Evolutionary conservation across 2,888 invertebrate species (phyloP), one percentile per base, ranked within the genome.

Genomic region (Pheosia gnoma): DNA sequence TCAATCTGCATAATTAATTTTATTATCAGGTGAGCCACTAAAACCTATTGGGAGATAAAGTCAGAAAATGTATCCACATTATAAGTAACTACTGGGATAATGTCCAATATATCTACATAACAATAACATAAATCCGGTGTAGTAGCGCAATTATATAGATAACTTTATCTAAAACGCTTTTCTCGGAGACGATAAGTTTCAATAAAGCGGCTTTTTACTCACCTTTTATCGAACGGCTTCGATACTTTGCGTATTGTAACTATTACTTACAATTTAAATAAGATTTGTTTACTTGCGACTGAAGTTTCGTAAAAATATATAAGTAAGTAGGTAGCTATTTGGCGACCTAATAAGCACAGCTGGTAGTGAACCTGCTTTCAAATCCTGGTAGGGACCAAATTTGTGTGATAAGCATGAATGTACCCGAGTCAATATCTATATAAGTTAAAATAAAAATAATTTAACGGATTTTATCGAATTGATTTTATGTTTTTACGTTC

Each of bases 161-260:
- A 66, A 4, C 56, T 58, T 68, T 82, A 80, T 79, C 75, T 72
- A 65, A 65, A 72, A 74, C 68, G 73, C 72, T 72, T 68, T 70
- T 67, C 74, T 75, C 59, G 63, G 65, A 68, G 65, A 67, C 64
- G 67, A 67, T 68, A 66, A 66, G 56, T 67, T 59, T 67, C 66
- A 71, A 73, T 67, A 64, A 60, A 58, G 56, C 57, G 62, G 65
- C 67, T 61, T 75, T 59, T 70, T 66, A 72, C 75, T 66, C 55
- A 67, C 59, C 66, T 67, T 60, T 60, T 75, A 70, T 72, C 70
- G 58, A 64, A 59, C 67, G 53, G 58, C n/a, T 38, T 47, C 61
- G 41, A 45, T 62, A 61, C 54, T 38, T 65, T 38, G 55, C 43
- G 58, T 60, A 55, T 60, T 43, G 10, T 37, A 7, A 61, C 63